Evolutionary conservation across 1,140 invertebrate genomes (phyloP).

Genomic region (Agraylea sexmaculata): DNA sequence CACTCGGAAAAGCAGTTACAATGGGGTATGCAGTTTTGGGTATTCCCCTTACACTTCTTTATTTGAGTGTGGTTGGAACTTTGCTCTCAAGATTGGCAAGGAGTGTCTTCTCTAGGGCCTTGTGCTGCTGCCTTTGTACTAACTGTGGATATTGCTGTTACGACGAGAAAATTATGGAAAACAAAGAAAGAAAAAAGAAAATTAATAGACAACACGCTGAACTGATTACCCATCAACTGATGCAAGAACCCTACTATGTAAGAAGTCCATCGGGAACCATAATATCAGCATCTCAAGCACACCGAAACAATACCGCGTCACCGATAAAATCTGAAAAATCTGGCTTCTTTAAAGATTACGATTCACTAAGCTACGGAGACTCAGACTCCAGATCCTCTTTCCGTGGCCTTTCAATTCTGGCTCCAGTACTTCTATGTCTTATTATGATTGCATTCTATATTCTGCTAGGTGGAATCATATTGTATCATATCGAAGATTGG

Average conservation of each 20-base stretch:
- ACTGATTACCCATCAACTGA: slow-evolving; percentile 51
- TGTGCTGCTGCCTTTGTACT: slow-evolving; percentile 72
- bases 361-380: slow-evolving; percentile 57
- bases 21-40: slow-evolving; percentile 82
- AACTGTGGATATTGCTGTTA: slow-evolving; percentile 79
- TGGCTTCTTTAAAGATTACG: slow-evolving; percentile 40
- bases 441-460: slow-evolving; percentile 75
- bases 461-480: slow-evolving; percentile 73
- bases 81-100: slow-evolving; percentile 73
- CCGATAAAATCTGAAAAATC: slow-evolving; percentile 42
- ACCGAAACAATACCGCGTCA: slow-evolving; percentile 44
- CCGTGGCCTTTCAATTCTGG: slow-evolving; percentile 60
- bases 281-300: slow-evolving; percentile 39
- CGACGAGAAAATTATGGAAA: slow-evolving; percentile 66
- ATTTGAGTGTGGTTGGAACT: slow-evolving; percentile 72
- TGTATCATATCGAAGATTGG: slow-evolving; percentile 80
- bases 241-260: slow-evolving; percentile 72
- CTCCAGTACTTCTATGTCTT: slow-evolving; percentile 63
- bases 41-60: slow-evolving; percentile 83
- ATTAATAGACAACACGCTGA: slow-evolving; percentile 63
- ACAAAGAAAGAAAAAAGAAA: slow-evolving; percentile 64
- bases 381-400: slow-evolving; percentile 62
- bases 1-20: slow-evolving; percentile 71
- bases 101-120: slow-evolving; percentile 70
- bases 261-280: slow-evolving; percentile 51